Evolutionary conservation across 2,888 invertebrate genomes (phyloP).

Genomic region (Hipparchia semele): DNA sequence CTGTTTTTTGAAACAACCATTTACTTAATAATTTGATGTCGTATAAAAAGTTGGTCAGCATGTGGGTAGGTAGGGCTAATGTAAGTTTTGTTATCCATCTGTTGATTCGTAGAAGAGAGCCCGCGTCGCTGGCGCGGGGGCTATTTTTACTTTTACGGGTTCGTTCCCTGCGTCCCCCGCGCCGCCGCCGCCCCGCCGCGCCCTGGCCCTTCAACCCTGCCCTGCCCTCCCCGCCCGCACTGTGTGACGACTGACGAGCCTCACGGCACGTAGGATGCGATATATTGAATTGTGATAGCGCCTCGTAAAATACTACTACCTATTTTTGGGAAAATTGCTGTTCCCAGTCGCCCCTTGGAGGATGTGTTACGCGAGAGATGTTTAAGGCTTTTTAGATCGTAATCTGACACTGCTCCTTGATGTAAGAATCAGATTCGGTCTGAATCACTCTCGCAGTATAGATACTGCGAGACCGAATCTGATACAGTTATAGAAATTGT

Average conservation of each 20-base stretch:
- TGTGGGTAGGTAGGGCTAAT: not conserved
- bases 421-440: no score
- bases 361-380: not conserved
- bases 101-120: slow-evolving; percentile 37
- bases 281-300: slow-evolving; percentile 40
- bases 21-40: no score
- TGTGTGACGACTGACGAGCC: slow-evolving; percentile 40
- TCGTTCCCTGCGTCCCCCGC: slow-evolving; percentile 61
- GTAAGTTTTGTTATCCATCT: slow-evolving; percentile 31
- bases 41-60: no score
- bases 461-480: no score
- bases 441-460: no score
- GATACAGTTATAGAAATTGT: no score
- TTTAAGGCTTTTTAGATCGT: not conserved
- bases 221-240: slow-evolving; percentile 17
- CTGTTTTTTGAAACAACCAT: no score
- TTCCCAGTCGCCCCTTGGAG: not conserved
- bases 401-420: no score
- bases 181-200: slow-evolving; percentile 51
- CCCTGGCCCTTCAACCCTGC: slow-evolving; percentile 52
- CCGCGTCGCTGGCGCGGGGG: slow-evolving; percentile 54
- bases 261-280: slow-evolving; percentile 39
- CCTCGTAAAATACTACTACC: slow-evolving; percentile 31
- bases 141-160: slow-evolving; percentile 80
- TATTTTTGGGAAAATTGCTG: not conserved